Conservation (phyloP, 2,888 invertebrate species). For the Yponomeuta malinellus region DNA sequence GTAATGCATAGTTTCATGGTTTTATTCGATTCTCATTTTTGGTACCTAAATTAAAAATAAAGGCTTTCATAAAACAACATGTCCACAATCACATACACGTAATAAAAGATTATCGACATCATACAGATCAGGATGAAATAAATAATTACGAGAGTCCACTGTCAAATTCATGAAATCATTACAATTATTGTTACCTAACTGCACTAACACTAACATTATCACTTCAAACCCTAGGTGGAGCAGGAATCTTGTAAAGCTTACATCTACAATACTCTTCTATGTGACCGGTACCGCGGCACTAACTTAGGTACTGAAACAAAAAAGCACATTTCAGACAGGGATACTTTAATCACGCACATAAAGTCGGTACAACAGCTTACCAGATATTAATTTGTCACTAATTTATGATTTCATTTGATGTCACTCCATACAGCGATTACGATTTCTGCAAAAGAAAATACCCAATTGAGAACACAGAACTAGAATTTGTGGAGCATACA, state of each 20-base stretch:
- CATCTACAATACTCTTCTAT: conserved; percentile 66
- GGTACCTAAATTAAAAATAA: conserved; percentile 68
- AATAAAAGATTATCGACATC: conserved; percentile 54
- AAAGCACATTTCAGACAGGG: conserved; percentile 16
- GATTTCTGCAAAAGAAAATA: conserved; percentile 56
- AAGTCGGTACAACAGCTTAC: conserved; percentile 21
- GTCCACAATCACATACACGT: conserved; percentile 70
- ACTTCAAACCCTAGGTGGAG: conserved; percentile 65
- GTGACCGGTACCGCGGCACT: conserved; percentile 44
- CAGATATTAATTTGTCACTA: conserved; percentile 11
- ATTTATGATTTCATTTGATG: not conserved
- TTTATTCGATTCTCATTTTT: conserved; percentile 72
- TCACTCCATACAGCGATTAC: conserved; percentile 37
- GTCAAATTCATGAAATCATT: conserved; percentile 46
- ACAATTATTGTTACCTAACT: conserved; percentile 60
- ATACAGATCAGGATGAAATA: conserved; percentile 74
- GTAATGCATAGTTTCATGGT: conserved; percentile 1
- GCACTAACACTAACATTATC: conserved; percentile 70
- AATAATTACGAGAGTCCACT: conserved; percentile 68
- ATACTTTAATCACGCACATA: not conserved
- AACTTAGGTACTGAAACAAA: conserved; percentile 57
- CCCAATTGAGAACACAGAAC: not conserved
- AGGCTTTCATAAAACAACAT: conserved; percentile 48
- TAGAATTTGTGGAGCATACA: not conserved
- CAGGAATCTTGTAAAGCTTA: conserved; percentile 72